Percentiles rank a stretch among this genome's conserved stretches.
Evolutionary conservation across 1,140 invertebrate species (phyloP).

Genomic region (Calycopis cecrops): DNA sequence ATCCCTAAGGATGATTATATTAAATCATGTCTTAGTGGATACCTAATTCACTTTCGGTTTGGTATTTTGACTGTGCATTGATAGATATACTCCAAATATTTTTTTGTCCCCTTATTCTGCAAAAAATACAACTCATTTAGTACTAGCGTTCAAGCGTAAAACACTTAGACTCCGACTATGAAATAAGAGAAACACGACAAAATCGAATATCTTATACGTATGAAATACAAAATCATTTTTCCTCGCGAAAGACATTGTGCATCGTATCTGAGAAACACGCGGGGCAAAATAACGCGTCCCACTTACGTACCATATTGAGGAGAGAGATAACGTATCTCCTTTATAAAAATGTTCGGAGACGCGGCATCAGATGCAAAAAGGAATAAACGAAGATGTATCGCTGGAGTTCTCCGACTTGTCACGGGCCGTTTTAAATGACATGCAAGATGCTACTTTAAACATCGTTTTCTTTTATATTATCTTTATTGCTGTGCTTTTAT

Average conservation of each 20-base stretch:
- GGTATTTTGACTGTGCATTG: too few species aligned
- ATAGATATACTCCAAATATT: too few species aligned
- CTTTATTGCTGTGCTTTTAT: not conserved
- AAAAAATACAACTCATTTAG: too few species aligned
- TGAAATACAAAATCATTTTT: conserved; percentile 4
- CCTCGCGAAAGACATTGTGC: not conserved
- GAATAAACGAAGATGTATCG: conserved; percentile 16
- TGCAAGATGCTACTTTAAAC: conserved; percentile 8
- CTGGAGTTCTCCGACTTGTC: conserved; percentile 5
- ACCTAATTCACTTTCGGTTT: too few species aligned
- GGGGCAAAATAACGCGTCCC: not conserved
- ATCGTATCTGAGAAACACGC: not conserved
- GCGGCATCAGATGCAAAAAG: conserved; percentile 8
- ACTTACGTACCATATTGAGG: conserved; percentile 6
- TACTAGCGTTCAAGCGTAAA: too few species aligned
- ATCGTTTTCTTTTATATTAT: not conserved
- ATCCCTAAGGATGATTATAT: too few species aligned
- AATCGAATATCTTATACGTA: not conserved
- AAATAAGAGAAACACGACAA: not conserved
- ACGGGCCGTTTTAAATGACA: conserved; percentile 14
- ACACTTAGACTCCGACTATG: not conserved
- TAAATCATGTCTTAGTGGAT: too few species aligned
- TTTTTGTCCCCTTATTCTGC: too few species aligned
- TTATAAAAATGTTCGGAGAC: conserved; percentile 17
- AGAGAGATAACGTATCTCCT: conserved; percentile 15